phyloP scores from a whole-genome alignment of 2,888 invertebrate genomes.

The Rotaria macrura region DNA sequence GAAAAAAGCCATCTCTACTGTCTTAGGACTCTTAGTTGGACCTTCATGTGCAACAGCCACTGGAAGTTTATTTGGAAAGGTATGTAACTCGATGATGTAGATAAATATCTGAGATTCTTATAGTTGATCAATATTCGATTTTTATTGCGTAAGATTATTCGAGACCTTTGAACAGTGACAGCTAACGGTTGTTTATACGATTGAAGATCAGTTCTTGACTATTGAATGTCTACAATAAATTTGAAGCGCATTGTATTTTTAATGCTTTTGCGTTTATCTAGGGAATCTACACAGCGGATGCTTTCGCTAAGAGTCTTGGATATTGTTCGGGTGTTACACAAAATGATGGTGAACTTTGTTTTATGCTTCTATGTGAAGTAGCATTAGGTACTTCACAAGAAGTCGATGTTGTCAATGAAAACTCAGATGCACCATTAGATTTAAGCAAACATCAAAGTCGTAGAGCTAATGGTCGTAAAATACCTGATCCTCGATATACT shows the following conservation, averaged over 20 bases:
- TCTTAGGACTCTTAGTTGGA: not conserved
- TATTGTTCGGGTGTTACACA: slow-evolving; percentile 46
- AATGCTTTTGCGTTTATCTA: slow-evolving; percentile 44
- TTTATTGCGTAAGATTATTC: no score
- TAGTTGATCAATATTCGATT: no score
- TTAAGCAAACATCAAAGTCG: not conserved
- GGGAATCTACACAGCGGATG: slow-evolving; percentile 53
- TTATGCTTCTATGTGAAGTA: slow-evolving; percentile 52
- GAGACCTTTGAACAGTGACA: no score
- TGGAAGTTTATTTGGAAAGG: slow-evolving; percentile 51
- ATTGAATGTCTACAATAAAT: no score
- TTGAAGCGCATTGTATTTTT: no score
- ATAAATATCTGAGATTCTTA: no score
- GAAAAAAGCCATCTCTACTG: not conserved
- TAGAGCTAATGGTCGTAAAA: slow-evolving; percentile 3
- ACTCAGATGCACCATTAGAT: not conserved
- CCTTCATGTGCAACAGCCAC: not conserved
- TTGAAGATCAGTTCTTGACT: no score
- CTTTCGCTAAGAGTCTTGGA: slow-evolving; percentile 50
- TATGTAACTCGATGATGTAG: no score
- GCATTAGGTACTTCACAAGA: slow-evolving; percentile 42
- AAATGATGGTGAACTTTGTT: slow-evolving; percentile 33
- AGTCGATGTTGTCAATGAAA: not conserved
- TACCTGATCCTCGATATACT: slow-evolving; percentile 22
- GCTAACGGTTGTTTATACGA: no score